Evolutionary conservation across 2,113 vertebrate species (phyloP).

Genomic region (Lophochroa leadbeateri): DNA sequence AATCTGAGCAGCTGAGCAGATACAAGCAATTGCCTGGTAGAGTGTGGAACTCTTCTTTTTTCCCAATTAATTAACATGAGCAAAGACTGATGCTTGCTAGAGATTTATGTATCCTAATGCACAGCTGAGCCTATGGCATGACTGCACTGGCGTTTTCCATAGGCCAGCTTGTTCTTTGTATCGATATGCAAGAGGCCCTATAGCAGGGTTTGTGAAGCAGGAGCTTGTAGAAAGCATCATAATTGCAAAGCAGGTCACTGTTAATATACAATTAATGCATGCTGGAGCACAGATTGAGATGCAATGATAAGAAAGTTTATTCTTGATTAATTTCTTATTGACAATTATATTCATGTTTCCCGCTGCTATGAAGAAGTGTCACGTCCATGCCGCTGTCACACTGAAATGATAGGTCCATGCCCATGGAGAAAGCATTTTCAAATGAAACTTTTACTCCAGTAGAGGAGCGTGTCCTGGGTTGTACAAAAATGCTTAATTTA

Average conservation of each 20-base stretch:
- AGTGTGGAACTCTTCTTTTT: not conserved
- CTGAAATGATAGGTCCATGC: not conserved
- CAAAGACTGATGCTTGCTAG: not conserved
- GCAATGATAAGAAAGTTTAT: not conserved
- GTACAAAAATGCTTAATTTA: slow-evolving; percentile 47
- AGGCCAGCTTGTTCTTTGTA: not conserved
- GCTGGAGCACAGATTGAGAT: not conserved
- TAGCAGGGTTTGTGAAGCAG: not conserved
- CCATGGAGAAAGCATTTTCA: not conserved
- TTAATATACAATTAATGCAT: not conserved
- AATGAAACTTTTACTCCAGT: not conserved
- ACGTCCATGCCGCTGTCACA: not conserved
- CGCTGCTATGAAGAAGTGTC: not conserved
- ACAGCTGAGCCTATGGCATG: not conserved
- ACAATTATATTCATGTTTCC: not conserved
- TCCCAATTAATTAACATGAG: not conserved
- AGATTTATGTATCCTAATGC: not conserved
- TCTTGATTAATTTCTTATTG: slow-evolving; percentile 9
- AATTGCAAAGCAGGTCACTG: slow-evolving; percentile 15
- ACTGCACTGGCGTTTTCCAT: not conserved
- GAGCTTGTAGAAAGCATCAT: not conserved
- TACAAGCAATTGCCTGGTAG: not conserved
- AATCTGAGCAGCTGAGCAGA: not conserved
- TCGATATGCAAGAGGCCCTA: not conserved
- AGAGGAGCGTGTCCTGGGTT: not conserved